Conservation (phyloP, 2,113 vertebrate genomes). For the Spilogale gracilis region DNA sequence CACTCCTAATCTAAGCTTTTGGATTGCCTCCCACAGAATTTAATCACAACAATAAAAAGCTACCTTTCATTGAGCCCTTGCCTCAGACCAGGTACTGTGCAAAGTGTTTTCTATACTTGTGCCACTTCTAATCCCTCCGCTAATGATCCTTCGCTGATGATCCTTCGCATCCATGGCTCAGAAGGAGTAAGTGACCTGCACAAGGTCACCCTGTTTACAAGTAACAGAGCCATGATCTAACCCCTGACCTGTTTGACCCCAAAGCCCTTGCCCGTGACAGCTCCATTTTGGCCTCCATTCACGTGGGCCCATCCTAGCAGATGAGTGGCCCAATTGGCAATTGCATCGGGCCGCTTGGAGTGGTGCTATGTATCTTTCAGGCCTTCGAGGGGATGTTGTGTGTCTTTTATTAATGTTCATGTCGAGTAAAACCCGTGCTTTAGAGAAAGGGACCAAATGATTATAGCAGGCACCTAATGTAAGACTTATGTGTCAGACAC, state of each 20-base stretch:
- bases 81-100: neutral
- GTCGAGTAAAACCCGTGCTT: neutral
- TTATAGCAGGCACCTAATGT: neutral
- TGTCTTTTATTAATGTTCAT: neutral
- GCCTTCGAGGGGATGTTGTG: neutral
- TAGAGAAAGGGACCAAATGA: neutral
- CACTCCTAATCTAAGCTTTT: neutral
- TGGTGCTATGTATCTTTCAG: neutral
- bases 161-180: neutral
- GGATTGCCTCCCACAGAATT: neutral
- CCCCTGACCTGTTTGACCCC: neutral
- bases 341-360: neutral
- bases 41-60: neutral
- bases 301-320: neutral
- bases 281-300: neutral
- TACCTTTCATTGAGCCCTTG: neutral
- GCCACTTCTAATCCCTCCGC: neutral
- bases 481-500: neutral
- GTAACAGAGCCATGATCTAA: neutral
- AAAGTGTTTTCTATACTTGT: neutral
- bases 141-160: neutral
- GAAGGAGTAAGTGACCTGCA: neutral
- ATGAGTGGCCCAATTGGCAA: neutral
- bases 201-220: neutral
- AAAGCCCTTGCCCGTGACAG: neutral